Evolutionary conservation across 2,113 vertebrate genomes (phyloP), one percentile per base, ranked within the genome.

Genomic region (Fukomys damarensis): DNA sequence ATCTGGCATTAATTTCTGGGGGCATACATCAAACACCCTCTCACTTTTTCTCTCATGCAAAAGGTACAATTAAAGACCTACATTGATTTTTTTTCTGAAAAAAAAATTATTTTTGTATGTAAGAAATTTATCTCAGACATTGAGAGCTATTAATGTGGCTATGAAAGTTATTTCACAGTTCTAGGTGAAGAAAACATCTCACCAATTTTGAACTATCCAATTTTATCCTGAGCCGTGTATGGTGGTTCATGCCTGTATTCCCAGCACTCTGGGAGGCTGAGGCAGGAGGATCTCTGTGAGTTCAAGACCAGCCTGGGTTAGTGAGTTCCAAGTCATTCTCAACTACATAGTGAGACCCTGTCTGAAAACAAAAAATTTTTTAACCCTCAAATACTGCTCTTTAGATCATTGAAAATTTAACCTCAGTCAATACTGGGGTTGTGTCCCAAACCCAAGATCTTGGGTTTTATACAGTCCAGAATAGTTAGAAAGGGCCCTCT

Each of bases 131-230:
- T 66, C 19, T 22, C 58, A 77, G 24, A 92, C 41, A 9, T 38
- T 81, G 35, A 58, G 41, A 89, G 22, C 58, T 81, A 61, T 76
- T 94, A 76, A 82, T 65, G 13, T 52, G 41, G 76, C 10, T 72
- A 84, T 83, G 56, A 85, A 89, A 89, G n/a, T 81, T 28, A 85
- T 38, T 89, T 76, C 70, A 85, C 43, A 74, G 43, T 46, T 70
- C 38, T 46, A 88, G 24, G n/a, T 49, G 17, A 79, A 84, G 14
- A 38, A 96, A 96, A 86, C 16, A 49, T 41, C 28, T 77, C 70
- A 54, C 30, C 79, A 46, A 68, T 87, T 92, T 94, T 54, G 32
- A 68, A 63, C 89, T 82, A 79, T 86, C 66, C 77, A 82, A n/a
- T 83, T 20, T 92, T 49, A 82, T n/a, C n/a, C n/a, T n/a, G n/a